A percentile compares a stretch with the other conserved stretches of the same genome.
Conservation (phyloP, 2,888 invertebrate species). For the Cerceris ruficornis region DNA sequence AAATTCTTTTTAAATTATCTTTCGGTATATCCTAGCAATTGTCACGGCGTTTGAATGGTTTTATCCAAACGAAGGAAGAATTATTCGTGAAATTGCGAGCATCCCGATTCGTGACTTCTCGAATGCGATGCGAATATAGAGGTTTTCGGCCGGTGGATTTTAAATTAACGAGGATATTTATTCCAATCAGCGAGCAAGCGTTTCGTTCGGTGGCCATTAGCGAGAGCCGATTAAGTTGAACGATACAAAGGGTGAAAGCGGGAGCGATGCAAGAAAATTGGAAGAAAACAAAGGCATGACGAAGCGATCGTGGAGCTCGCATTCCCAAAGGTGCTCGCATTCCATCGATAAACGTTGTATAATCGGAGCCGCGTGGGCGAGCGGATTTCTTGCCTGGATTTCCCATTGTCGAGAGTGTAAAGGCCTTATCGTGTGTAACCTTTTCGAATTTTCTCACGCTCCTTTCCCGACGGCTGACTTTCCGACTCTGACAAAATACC, state of each 20-base stretch:
- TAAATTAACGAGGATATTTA: neutral
- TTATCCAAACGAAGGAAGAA: neutral
- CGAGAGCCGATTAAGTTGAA: slow-evolving; percentile 3
- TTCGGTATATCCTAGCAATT: too few species aligned
- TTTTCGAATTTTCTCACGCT: slow-evolving; percentile 4
- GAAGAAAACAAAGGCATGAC: slow-evolving; percentile 31
- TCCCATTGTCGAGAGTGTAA: slow-evolving; percentile 21
- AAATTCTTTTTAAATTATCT: too few species aligned
- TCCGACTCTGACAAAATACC: neutral
- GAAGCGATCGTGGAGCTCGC: slow-evolving; percentile 22
- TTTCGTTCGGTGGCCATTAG: neutral
- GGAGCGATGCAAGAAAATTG: slow-evolving; percentile 2
- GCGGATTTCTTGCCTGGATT: slow-evolving; percentile 30
- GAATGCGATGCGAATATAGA: neutral
- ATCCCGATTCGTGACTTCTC: neutral
- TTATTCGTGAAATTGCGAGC: neutral
- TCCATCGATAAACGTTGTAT: slow-evolving; percentile 40
- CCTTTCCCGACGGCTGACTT: neutral
- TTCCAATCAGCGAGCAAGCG: neutral
- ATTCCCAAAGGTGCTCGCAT: slow-evolving; percentile 34
- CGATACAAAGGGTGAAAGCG: slow-evolving; percentile 39
- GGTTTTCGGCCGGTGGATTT: neutral
- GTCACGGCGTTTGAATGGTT: too few species aligned
- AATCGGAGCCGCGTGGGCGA: slow-evolving; percentile 35
- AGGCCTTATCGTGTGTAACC: slow-evolving; percentile 15